Evolutionary conservation across 2,888 invertebrate species (phyloP), one percentile per base, ranked within the genome.

Genomic region (Macrophya annulata): DNA sequence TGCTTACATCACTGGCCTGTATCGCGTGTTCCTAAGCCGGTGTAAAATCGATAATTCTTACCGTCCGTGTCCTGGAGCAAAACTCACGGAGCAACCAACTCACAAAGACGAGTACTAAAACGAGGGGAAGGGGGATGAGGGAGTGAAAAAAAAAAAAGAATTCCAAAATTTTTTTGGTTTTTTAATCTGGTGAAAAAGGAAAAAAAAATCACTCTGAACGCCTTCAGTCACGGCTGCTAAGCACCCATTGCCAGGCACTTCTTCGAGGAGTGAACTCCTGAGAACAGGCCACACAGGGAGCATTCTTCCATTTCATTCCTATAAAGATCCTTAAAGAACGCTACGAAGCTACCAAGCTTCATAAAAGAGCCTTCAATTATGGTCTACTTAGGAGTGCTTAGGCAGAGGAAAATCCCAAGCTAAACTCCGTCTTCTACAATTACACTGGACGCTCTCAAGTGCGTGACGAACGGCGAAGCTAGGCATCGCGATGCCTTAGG

Each of bases 301-400:
- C 83, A 48, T 45, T 25, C 51, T 83, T 83, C 17, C 21, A 65
- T 71, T 65, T 48, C 15, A 17, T 51, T 48, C 68, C 51, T n/a
- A n/a, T 17, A 6, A 83, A 71, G 68, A 68, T 37, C 48, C 71
- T 65, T n/a, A 40, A 31, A 25, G 31, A 43, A 12, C 62, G 25
- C 12, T 25, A 12, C 62, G 9, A 59, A 76, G 76, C 76, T 59
- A 82, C 25, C 15, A 9, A 83, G 31, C 31, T 65, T 68, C 48
- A 48, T 83, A n/a, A 83, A 83, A 83, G 83, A 71, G 51, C 83
- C 68, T 71, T 48, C 83, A 68, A 83, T 83, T 83, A 68, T 31
- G 83, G 65, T 48, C 68, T 45, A 45, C 48, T 45, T 68, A 48
- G 48, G 10, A 65, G 68, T 65, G 15, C 83, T 65, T 68, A 48